Conservation (phyloP, 2,888 invertebrate genomes). For the Melolontha melolontha region DNA sequence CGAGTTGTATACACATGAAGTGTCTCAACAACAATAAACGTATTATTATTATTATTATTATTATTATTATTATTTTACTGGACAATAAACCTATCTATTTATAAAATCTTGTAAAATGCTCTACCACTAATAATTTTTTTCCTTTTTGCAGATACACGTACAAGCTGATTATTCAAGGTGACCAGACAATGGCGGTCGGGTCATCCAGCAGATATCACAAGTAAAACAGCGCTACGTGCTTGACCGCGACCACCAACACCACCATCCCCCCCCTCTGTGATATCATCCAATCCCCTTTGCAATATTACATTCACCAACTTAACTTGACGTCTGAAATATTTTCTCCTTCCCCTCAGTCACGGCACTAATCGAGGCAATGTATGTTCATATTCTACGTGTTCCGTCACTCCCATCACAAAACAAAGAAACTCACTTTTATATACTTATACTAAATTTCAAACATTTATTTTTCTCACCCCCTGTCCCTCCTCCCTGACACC, state of each 20-base stretch:
- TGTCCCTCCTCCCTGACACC: too few species aligned
- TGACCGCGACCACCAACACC: conserved; percentile 54
- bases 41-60: too few species aligned
- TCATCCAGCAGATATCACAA: conserved; percentile 51
- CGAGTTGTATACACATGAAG: too few species aligned
- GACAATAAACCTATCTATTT: too few species aligned
- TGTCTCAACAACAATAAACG: too few species aligned
- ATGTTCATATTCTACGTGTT: conserved; percentile 25
- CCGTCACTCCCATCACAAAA: conserved; percentile 21
- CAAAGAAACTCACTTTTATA: neutral
- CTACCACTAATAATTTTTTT: neutral
- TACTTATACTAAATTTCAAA: neutral
- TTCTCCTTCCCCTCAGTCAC: conserved; percentile 17
- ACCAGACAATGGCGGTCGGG: conserved; percentile 56
- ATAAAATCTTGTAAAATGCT: too few species aligned
- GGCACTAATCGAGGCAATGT: conserved; percentile 4
- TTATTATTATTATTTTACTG: too few species aligned
- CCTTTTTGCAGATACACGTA: conserved; percentile 58
- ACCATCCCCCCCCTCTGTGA: conserved; percentile 57
- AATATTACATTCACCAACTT: conserved; percentile 39
- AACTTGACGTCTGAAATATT: conserved; percentile 13
- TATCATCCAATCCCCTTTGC: conserved; percentile 49
- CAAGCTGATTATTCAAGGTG: conserved; percentile 61
- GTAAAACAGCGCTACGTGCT: conserved; percentile 55
- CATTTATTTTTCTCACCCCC: too few species aligned